Evolutionary conservation across 1,140 invertebrate species (phyloP).

Genomic region (Dinoponera quadriceps): DNA sequence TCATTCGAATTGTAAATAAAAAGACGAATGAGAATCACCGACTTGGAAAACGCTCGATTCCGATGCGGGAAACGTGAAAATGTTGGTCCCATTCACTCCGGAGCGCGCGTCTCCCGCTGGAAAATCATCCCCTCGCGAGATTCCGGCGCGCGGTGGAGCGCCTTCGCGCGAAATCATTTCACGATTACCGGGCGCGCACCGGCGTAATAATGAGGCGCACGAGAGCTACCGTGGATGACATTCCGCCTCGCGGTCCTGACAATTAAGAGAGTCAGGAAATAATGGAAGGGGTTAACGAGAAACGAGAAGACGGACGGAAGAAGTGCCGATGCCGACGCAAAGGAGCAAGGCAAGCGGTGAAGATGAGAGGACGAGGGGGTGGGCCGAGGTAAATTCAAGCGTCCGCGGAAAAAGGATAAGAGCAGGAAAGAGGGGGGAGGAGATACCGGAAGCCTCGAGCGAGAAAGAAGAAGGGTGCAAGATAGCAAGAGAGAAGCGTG

Average conservation of each 20-base stretch:
- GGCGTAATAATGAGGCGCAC: constrained; percentile 10
- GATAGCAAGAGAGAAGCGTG: neutral
- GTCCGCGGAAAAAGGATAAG: constrained; percentile 23
- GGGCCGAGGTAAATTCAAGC: constrained; percentile 30
- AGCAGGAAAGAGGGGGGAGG: neutral
- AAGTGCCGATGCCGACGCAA: constrained; percentile 33
- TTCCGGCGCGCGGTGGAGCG: neutral
- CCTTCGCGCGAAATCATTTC: constrained; percentile 19
- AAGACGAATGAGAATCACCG: neutral
- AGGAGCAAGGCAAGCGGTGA: constrained; percentile 31
- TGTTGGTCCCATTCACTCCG: neutral
- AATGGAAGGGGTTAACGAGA: constrained; percentile 46
- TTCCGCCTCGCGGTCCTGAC: neutral
- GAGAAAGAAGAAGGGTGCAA: constrained; percentile 8
- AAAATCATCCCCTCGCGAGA: neutral
- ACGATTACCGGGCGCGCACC: constrained; percentile 25
- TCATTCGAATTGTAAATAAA: neutral
- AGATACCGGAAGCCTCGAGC: neutral
- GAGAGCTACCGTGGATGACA: constrained; percentile 24
- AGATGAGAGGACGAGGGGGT: constrained; percentile 21
- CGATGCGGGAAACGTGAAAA: neutral
- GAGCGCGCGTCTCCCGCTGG: neutral
- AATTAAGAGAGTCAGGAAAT: constrained; percentile 39
- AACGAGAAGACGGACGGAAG: constrained; percentile 7
- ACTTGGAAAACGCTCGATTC: neutral